Conservation (phyloP, 2,888 invertebrate species). For the Ichneumoninae sp. region DNA sequence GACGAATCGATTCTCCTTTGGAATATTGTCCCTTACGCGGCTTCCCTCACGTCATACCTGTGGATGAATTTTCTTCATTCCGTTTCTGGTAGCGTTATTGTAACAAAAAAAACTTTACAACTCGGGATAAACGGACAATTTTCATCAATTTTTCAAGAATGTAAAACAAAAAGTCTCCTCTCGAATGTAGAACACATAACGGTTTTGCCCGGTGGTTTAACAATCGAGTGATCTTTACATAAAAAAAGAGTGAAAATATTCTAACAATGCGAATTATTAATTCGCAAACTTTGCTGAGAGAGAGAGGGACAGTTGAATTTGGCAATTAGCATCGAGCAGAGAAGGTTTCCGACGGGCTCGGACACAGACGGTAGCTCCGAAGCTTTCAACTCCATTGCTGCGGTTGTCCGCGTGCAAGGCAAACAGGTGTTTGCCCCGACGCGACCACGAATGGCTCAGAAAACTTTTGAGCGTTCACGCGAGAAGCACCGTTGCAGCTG, state of each 20-base stretch:
- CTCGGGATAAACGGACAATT: not conserved
- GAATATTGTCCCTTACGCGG: slow-evolving; percentile 53
- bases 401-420: slow-evolving; percentile 38
- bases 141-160: not conserved
- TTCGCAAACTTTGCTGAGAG: not conserved
- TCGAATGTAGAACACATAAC: too few relatives aligned
- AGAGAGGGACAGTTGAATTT: not conserved
- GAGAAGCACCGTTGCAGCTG: slow-evolving; percentile 49
- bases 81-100: not conserved
- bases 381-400: slow-evolving; percentile 1
- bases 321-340: not conserved
- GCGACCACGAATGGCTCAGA: slow-evolving; percentile 39
- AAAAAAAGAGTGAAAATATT: not conserved
- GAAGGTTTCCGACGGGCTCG: not conserved
- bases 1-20: slow-evolving; percentile 80
- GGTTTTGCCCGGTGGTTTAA: not conserved
- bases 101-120: not conserved
- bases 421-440: slow-evolving; percentile 67
- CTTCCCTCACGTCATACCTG: not conserved
- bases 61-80: not conserved
- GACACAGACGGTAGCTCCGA: not conserved
- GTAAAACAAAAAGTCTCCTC: too few relatives aligned
- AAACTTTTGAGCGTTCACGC: slow-evolving; percentile 62
- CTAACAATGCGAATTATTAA: not conserved
- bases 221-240: not conserved